Evolutionary conservation across 2,113 vertebrate genomes (phyloP), one percentile per base, ranked within the genome.

Genomic region (Ivindomyrus marchei): DNA sequence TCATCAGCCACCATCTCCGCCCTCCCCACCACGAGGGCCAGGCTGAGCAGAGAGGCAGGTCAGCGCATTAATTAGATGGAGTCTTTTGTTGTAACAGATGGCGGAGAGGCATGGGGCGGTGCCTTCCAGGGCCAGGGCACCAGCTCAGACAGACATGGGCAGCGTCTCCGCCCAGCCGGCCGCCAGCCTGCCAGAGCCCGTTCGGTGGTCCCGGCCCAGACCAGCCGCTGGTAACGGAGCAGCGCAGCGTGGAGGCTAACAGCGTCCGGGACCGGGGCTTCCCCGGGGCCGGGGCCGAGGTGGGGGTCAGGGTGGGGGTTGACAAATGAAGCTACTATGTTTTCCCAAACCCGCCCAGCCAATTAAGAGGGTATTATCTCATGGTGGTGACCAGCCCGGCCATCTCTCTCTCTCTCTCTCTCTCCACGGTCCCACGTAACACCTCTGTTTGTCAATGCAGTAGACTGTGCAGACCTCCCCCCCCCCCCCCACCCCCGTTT

Each of bases 181-280:
- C 49, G 45, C 27, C 58, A 87, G 39, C 36, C 70, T 87, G 15
- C 27, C 83, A 88, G 62, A 66, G 56, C 88, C 42, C 70, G 58
- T 45, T 21, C 50, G 3, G 24, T 11, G 62, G n/a, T 31, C 62
- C 74, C 27, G 24, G 56, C 8, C 56, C 24, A n/a, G 56, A 13
- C 74, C 19, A 13, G 42, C 45, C 39, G 21, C 83, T 11, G 39
- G 83, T 85, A 17, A 39, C 36, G 36, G 39, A 80, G 36, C 36
- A 19, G 36, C 6, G 4, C 31, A 8, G 74, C 13, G 1, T 10
- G 95, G 93, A 92, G 94, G 94, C 94, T 95, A 95, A 94, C 95
- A 96, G 95, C 94, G 95, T 93, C 95, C 91, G 3, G 93, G 93
- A 93, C 95, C 94, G 93, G 92, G 92, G 92, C 92, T 93, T 92